These are phyloP conservation scores for Antheraea yamamai DNA, from an alignment of 2,888 invertebrate species.

Conservation along the genomic window DNA sequence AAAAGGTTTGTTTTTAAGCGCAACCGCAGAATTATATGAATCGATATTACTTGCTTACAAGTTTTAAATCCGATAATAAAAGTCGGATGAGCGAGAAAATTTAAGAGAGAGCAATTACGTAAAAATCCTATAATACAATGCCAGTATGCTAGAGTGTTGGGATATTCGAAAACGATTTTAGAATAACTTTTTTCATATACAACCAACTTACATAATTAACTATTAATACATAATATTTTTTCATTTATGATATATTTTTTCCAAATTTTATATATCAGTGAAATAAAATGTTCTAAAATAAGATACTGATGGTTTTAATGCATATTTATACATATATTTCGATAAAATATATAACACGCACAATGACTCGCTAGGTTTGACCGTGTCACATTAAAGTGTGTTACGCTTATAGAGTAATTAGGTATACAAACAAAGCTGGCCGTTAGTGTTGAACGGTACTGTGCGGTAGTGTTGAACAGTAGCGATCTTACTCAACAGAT, in stretches of 20 bases:
- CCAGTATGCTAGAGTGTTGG: too few relatives aligned
- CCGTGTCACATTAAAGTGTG: constrained; percentile 16
- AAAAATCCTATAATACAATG: neutral
- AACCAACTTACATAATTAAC: too few relatives aligned
- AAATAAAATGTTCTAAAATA: too few relatives aligned
- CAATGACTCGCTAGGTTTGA: neutral
- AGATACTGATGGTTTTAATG: neutral
- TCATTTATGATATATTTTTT: neutral
- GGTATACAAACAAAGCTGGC: constrained; percentile 11
- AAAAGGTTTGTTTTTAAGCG: too few relatives aligned
- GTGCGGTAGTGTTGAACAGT: constrained; percentile 16
- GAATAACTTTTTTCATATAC: too few relatives aligned
- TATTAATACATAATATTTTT: too few relatives aligned
- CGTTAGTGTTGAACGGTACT: constrained; percentile 13
- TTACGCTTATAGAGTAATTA: constrained; percentile 18
- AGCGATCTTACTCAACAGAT: constrained; percentile 18
- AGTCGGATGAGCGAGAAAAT: too few relatives aligned
- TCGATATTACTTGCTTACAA: too few relatives aligned
- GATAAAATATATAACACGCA: neutral
- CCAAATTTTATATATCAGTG: too few relatives aligned
- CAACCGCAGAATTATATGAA: too few relatives aligned
- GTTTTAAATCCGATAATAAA: too few relatives aligned
- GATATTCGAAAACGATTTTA: too few relatives aligned
- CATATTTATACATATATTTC: neutral
- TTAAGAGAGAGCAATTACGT: neutral